These are phyloP conservation scores for Vultur gryphus DNA, from an alignment of 2,797 vertebrate species.

Conservation along the genomic window DNA sequence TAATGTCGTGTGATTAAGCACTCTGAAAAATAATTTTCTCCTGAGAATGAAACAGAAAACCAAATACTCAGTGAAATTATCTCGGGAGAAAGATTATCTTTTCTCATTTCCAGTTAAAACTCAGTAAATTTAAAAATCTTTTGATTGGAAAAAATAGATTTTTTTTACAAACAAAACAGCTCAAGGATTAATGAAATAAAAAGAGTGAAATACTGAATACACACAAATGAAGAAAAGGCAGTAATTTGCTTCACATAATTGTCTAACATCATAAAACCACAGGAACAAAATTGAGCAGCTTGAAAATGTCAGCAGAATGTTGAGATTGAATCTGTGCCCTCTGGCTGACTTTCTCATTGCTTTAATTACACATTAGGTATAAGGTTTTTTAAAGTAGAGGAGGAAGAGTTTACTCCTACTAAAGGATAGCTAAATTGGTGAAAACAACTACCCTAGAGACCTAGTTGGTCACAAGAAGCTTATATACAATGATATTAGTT, in stretches of 20 bases:
- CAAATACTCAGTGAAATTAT: neutral
- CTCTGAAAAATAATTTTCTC: neutral
- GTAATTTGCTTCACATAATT: slow-evolving; percentile 11
- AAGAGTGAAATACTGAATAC: neutral
- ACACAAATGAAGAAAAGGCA: neutral
- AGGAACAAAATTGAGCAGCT: slow-evolving; percentile 47
- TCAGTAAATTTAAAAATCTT: neutral
- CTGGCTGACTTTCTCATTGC: slow-evolving; percentile 39
- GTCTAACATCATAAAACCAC: slow-evolving; percentile 21
- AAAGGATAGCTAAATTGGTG: neutral
- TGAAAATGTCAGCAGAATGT: slow-evolving; percentile 51
- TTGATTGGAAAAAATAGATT: neutral
- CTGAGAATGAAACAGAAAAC: neutral
- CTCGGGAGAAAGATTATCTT: neutral
- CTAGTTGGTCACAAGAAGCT: neutral
- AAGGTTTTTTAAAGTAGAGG: neutral
- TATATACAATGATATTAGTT: neutral
- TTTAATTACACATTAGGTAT: slow-evolving; percentile 11
- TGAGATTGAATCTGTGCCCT: slow-evolving; percentile 44
- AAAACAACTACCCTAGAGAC: neutral
- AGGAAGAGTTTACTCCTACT: neutral
- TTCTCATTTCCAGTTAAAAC: neutral
- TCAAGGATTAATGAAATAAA: neutral
- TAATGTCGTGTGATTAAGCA: neutral
- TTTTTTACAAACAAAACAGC: neutral